Percentiles rank a stretch among this genome's conserved stretches.
These are phyloP conservation scores for Acanthurus lineatus DNA, from an alignment of 2,797 vertebrate species.

Conservation along the genomic window DNA sequence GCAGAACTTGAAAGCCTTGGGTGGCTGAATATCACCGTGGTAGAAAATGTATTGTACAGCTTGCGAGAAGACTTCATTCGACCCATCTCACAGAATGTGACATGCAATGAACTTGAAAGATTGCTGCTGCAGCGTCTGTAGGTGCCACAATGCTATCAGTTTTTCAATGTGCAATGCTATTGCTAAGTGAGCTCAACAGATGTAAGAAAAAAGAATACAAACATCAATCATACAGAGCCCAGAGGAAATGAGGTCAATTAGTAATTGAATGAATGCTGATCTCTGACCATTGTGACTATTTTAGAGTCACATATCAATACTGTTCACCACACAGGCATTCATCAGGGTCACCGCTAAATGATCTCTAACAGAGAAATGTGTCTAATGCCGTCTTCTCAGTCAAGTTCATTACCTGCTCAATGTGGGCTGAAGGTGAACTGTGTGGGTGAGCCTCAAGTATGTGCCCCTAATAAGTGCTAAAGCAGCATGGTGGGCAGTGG, in stretches of 20 bases:
- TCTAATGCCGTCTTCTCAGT: constrained; percentile 46
- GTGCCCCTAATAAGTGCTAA: constrained; percentile 68
- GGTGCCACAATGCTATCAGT: neutral
- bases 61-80: neutral
- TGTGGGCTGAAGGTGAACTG: constrained; percentile 60
- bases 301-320: constrained; percentile 45
- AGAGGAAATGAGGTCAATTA: constrained; percentile 35
- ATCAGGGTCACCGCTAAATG: constrained; percentile 32
- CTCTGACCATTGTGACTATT: constrained; percentile 25
- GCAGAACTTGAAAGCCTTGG: constrained; percentile 50
- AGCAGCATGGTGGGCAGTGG: constrained; percentile 49
- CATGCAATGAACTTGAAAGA: constrained; percentile 4
- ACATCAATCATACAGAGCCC: neutral
- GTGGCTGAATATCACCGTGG: constrained; percentile 49
- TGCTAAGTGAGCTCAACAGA: constrained; percentile 1
- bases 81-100: constrained; percentile 7
- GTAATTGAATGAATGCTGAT: constrained; percentile 31
- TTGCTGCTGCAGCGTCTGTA: neutral
- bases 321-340: constrained; percentile 15
- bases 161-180: constrained; percentile 2
- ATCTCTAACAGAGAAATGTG: constrained; percentile 40
- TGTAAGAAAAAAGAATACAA: neutral
- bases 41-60: constrained; percentile 2
- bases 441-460: constrained; percentile 61
- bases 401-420: constrained; percentile 72